A percentile compares a stretch with the other conserved stretches of the same genome.
Evolutionary conservation across 2,113 vertebrate genomes (phyloP).

Genomic region (Hemiprocne comata): DNA sequence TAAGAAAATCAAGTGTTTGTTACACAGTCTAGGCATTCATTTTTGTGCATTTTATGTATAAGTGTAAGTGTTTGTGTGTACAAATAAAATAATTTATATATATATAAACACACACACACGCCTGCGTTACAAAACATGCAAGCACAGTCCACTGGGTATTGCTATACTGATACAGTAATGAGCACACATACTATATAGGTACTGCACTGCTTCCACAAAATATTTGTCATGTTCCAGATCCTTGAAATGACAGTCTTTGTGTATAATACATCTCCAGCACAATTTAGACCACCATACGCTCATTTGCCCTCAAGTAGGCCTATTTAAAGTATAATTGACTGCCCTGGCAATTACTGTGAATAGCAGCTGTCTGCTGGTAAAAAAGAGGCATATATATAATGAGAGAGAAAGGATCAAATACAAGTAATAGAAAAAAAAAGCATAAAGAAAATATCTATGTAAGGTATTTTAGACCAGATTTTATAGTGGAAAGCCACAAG

Average conservation of each 20-base stretch:
- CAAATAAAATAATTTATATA: too few relatives aligned
- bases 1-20: background rate
- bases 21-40: background rate
- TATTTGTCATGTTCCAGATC: conserved; percentile 79
- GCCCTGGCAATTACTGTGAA: conserved; percentile 83
- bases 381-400: conserved; percentile 78
- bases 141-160: background rate
- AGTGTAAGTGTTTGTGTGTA: background rate
- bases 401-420: conserved; percentile 79
- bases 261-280: conserved; percentile 74
- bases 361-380: conserved; percentile 81
- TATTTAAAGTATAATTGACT: conserved; percentile 89
- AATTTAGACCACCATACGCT: conserved; percentile 79
- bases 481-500: conserved; percentile 73
- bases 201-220: conserved; percentile 46
- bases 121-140: background rate
- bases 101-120: too few relatives aligned
- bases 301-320: conserved; percentile 84
- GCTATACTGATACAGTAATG: background rate
- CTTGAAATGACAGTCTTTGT: conserved; percentile 78
- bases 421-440: conserved; percentile 69
- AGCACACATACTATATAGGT: background rate
- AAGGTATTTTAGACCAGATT: conserved; percentile 73
- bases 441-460: conserved; percentile 80
- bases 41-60: background rate